Percentiles rank a stretch among this genome's conserved stretches.
Evolutionary conservation across 2,113 vertebrate genomes (phyloP).

Genomic region (Pogonocichla stellata): DNA sequence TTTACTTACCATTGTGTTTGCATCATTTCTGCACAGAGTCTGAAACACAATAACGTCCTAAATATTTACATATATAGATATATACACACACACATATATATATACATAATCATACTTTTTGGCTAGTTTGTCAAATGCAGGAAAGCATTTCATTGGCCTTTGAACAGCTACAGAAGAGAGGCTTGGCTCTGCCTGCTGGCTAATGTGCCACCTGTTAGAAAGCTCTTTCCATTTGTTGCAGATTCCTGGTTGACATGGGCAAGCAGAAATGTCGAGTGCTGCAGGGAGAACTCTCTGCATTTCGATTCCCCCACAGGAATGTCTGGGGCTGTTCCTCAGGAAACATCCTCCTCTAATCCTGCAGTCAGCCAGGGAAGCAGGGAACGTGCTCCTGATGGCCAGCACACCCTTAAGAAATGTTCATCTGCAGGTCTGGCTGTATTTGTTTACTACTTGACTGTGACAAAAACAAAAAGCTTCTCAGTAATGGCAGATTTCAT

Average conservation of each 20-base stretch:
- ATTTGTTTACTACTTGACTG: not conserved
- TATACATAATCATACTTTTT: not conserved
- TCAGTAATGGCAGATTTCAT: not conserved
- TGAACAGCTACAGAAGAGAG: not conserved
- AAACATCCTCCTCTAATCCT: not conserved
- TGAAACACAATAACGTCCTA: not conserved
- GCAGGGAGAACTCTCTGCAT: not conserved
- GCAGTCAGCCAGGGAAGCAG: not conserved
- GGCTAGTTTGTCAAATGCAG: not conserved
- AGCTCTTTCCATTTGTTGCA: not conserved
- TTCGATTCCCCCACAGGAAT: conserved; percentile 36
- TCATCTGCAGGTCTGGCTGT: not conserved
- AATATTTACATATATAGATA: not conserved
- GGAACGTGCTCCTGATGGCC: not conserved
- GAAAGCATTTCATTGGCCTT: not conserved
- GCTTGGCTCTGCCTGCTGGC: not conserved
- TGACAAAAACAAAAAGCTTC: not conserved
- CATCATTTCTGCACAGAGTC: not conserved
- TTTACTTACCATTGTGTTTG: not conserved
- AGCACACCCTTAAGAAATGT: not conserved
- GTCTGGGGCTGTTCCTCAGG: conserved; percentile 18
- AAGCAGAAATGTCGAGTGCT: not conserved
- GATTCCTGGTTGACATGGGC: not conserved
- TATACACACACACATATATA: too few relatives aligned
- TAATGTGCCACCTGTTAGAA: not conserved